Percentiles rank a stretch among this genome's conserved stretches.
Evolutionary conservation across 2,888 invertebrate genomes (phyloP).

Genomic region (Mimas tiliae): DNA sequence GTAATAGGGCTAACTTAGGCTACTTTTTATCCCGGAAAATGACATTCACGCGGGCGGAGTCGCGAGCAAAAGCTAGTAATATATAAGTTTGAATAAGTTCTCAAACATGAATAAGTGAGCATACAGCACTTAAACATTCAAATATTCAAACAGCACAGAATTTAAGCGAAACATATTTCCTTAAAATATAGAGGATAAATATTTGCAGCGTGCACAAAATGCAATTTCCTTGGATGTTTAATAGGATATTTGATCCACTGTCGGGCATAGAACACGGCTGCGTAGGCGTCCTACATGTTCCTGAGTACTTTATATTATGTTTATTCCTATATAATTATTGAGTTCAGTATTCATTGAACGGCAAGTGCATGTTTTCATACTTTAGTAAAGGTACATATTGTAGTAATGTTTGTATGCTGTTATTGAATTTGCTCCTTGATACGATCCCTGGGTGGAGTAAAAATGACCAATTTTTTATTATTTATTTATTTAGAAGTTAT

Average conservation of each 20-base stretch:
- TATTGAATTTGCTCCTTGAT: too few species aligned
- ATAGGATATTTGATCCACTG: slow-evolving; percentile 51
- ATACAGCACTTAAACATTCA: not conserved
- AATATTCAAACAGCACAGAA: not conserved
- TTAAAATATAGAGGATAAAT: slow-evolving; percentile 20
- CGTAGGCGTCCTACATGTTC: slow-evolving; percentile 33
- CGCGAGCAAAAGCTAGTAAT: too few species aligned
- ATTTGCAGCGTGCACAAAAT: slow-evolving; percentile 32
- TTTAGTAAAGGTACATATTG: too few species aligned
- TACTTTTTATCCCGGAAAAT: too few species aligned
- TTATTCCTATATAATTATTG: slow-evolving; percentile 2
- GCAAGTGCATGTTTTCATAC: not conserved
- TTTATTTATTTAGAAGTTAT: too few species aligned
- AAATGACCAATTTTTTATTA: too few species aligned
- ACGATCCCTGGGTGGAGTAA: too few species aligned
- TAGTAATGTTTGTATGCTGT: too few species aligned
- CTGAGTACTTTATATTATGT: not conserved
- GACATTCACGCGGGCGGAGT: too few species aligned
- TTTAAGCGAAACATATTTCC: slow-evolving; percentile 9
- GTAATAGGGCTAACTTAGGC: too few species aligned
- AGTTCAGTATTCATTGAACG: not conserved
- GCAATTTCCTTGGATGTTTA: slow-evolving; percentile 43
- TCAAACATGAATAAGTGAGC: too few species aligned
- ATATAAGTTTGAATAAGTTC: too few species aligned
- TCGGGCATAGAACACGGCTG: slow-evolving; percentile 33